phyloP scores from a whole-genome alignment of 2,797 vertebrate species.

The Pristis pectinata region DNA sequence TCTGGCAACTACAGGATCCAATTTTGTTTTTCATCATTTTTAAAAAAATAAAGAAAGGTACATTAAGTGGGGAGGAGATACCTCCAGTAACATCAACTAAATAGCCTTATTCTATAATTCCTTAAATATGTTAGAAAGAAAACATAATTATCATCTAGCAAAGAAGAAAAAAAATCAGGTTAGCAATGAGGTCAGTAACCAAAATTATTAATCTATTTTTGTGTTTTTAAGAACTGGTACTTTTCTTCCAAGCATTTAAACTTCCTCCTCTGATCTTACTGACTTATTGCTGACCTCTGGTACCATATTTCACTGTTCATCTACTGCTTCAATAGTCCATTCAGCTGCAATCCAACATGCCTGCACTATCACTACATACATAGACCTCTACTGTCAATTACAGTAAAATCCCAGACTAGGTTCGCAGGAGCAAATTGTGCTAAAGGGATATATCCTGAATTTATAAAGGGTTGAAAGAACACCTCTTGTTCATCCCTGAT shows the following conservation, averaged over 20 bases:
- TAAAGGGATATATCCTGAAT: background rate
- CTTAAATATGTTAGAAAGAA: background rate
- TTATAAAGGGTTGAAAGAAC: background rate
- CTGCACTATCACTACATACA: background rate
- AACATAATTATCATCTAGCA: background rate
- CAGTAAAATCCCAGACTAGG: background rate
- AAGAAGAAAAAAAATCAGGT: background rate
- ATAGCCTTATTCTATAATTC: background rate
- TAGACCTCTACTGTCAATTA: background rate
- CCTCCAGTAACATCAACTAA: background rate
- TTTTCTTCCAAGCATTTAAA: background rate
- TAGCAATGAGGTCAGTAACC: background rate
- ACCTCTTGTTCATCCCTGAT: background rate
- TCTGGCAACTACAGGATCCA: background rate
- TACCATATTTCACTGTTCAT: background rate
- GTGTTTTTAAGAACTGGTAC: background rate
- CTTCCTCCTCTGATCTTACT: background rate
- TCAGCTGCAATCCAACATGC: background rate
- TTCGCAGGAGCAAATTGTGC: background rate
- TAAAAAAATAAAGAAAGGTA: background rate
- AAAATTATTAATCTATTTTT: slow-evolving; percentile 4
- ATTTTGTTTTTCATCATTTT: background rate
- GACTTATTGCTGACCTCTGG: background rate
- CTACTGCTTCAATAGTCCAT: background rate
- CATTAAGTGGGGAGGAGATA: background rate